Evolutionary conservation across 2,113 vertebrate genomes (phyloP), one percentile per base, ranked within the genome.

Genomic region (Notarius quadriscutis): DNA sequence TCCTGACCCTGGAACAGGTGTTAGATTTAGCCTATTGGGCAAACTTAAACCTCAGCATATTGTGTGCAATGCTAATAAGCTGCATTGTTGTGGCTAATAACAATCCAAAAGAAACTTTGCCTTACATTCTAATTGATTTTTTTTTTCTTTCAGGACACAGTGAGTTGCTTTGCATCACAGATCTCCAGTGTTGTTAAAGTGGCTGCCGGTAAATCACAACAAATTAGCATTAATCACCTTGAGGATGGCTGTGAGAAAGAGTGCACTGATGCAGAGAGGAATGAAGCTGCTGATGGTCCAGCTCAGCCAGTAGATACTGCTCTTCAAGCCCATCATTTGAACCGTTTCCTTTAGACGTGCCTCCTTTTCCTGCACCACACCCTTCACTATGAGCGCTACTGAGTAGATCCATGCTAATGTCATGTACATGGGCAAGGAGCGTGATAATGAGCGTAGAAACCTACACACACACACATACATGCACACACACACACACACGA

Each of bases 401-500:
- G 98, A 97, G 92, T 97, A 99, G 88, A 99, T 97, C 98, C 98
- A 99, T 41, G 98, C 97, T 93, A 99, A 91, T 0, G 97, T 99
- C 96, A 99, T 96, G 93, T 96, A 99, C 34, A 99, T 94, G 1
- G 98, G 97, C 91, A 99, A 95, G 4, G 96, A 98, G 14, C 95
- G 92, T 20, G 96, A 96, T 94, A 98, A 94, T 22, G 96, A 94
- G 17, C 96, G 96, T 72, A 99, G 91, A 91, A 99, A 99, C 94
- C 98, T 99, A 74, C n/a, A 87, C n/a, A 82, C 27, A 78, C 25
- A 51, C 53, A 79, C 58, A 86, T 30, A 30, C 30, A 30, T 30
- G 30, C 27, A 53, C 78, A 60, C 20, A 55, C 20, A 82, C 17
- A 78, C 65, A 57, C 41, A 62, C 25, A 34, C 34, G 0, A 41